Percentiles rank a stretch among this genome's conserved stretches.
Evolutionary conservation across 1,140 invertebrate genomes (phyloP).

Genomic region (Philotrypesis tridentata): DNA sequence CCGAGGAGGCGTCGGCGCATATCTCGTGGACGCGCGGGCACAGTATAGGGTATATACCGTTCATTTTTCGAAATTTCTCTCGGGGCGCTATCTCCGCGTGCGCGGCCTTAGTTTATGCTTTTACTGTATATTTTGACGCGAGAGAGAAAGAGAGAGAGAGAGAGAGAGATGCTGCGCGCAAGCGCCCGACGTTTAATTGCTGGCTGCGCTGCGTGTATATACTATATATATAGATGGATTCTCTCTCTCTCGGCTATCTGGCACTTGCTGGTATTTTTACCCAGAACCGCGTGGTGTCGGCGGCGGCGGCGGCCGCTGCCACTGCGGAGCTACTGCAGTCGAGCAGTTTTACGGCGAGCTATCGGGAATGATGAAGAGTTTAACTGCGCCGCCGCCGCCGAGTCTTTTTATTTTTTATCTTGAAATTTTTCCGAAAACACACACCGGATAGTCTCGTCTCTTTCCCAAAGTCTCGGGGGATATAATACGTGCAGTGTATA

Average conservation of each 20-base stretch:
- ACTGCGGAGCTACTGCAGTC: too few relatives aligned
- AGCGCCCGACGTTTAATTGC: background rate
- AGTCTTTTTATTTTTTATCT: background rate
- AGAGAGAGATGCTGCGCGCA: background rate
- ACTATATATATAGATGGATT: too few relatives aligned
- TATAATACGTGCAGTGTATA: too few relatives aligned
- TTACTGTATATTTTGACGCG: constrained; percentile 24
- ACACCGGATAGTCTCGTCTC: background rate
- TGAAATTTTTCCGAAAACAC: background rate
- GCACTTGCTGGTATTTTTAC: background rate
- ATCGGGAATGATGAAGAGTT: background rate
- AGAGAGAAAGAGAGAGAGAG: too few relatives aligned
- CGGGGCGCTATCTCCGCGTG: background rate
- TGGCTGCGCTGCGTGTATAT: background rate
- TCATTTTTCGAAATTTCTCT: constrained; percentile 24
- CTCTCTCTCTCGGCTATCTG: background rate
- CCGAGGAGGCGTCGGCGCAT: background rate
- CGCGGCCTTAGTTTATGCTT: constrained; percentile 1
- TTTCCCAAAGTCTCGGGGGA: too few relatives aligned
- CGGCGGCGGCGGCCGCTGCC: too few relatives aligned
- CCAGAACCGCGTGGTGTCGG: background rate
- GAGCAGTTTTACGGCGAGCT: background rate
- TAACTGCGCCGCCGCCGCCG: too few relatives aligned
- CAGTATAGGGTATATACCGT: constrained; percentile 1
- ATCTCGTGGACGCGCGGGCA: too few relatives aligned